Evolutionary conservation across 2,888 invertebrate species (phyloP).

Genomic region (Formica aserva): DNA sequence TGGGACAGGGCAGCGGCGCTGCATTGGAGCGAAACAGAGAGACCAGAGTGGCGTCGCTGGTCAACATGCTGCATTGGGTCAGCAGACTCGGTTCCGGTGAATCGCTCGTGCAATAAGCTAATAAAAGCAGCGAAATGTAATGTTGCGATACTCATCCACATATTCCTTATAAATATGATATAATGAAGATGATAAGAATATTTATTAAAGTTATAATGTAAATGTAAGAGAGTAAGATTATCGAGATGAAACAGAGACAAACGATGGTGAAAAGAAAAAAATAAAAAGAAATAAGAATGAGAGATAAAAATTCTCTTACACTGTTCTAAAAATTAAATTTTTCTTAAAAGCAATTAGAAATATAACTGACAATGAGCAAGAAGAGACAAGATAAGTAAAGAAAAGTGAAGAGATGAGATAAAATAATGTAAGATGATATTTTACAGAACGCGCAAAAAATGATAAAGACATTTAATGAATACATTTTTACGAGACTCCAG

Average conservation of each 20-base stretch:
- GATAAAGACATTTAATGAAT: slow-evolving; percentile 15
- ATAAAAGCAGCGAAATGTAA: slow-evolving; percentile 27
- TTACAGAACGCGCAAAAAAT: not conserved
- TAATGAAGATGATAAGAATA: not conserved
- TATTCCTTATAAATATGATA: not conserved
- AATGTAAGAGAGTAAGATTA: not conserved
- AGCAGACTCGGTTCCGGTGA: slow-evolving; percentile 52
- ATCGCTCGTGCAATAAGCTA: slow-evolving; percentile 73
- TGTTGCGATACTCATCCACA: not conserved
- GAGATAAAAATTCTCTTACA: not conserved
- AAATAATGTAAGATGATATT: slow-evolving; percentile 29
- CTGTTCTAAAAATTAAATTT: slow-evolving; percentile 16
- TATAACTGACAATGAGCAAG: not conserved
- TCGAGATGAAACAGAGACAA: not conserved
- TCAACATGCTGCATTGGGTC: slow-evolving; percentile 88
- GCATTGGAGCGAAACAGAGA: slow-evolving; percentile 92
- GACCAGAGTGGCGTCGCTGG: slow-evolving; percentile 91
- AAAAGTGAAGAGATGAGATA: not conserved
- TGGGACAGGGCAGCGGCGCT: slow-evolving; percentile 92
- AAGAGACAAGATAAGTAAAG: too few relatives aligned
- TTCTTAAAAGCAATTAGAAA: not conserved
- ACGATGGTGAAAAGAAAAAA: not conserved
- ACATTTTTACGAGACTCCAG: not conserved
- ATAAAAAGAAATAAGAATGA: not conserved
- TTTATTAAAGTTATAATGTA: not conserved